Conservation (phyloP, 2,888 invertebrate species). For the Xanthia icteritia region DNA sequence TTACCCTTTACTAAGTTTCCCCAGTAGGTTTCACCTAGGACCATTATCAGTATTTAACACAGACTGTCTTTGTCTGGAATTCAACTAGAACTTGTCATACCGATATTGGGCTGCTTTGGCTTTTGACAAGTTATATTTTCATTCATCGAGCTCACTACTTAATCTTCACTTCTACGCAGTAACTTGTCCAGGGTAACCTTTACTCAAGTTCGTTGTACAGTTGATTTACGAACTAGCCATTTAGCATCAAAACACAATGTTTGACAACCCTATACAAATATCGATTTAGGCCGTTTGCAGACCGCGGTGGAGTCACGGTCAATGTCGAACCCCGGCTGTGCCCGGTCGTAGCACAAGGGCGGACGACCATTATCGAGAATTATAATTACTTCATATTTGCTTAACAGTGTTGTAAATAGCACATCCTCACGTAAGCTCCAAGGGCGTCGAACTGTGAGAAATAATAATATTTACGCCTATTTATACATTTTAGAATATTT, state of each 20-base stretch:
- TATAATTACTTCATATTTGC: conserved; percentile 37
- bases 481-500: neutral
- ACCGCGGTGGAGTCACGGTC: conserved; percentile 67
- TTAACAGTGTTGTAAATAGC: conserved; percentile 33
- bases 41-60: neutral
- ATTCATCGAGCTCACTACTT: neutral
- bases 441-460: neutral
- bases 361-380: conserved; percentile 22
- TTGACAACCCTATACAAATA: conserved; percentile 61
- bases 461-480: neutral
- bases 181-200: conserved; percentile 22
- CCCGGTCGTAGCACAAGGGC: conserved; percentile 49
- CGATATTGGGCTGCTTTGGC: neutral
- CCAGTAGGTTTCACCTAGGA: neutral
- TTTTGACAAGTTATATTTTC: conserved; percentile 11
- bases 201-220: conserved; percentile 15
- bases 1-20: neutral
- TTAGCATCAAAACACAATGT: conserved; percentile 10
- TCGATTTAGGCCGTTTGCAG: conserved; percentile 67
- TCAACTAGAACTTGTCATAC: neutral
- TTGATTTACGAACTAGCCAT: conserved; percentile 15
- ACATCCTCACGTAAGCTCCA: conserved; percentile 32
- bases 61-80: neutral
- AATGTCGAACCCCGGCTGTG: conserved; percentile 60
- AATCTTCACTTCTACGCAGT: neutral